Conservation (phyloP, 2,888 invertebrate species). For the Trissolcus brochymenae region DNA sequence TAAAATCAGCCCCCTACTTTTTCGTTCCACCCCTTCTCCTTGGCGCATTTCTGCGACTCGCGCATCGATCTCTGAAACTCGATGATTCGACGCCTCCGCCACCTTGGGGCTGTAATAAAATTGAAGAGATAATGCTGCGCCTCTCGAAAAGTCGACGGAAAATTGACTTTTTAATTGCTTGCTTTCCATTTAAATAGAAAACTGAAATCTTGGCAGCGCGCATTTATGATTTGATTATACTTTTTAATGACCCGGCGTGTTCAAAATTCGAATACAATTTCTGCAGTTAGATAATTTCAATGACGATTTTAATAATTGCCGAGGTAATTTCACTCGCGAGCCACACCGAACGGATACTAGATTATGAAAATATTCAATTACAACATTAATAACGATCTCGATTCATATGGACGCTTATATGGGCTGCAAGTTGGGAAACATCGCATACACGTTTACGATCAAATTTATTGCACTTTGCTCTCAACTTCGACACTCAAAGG, state of each 20-base stretch:
- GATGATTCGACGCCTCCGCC: conserved; percentile 46
- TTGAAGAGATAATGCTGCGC: conserved; percentile 49
- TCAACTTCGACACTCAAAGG: conserved; percentile 48
- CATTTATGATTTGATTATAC: conserved; percentile 39
- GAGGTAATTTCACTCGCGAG: conserved; percentile 27
- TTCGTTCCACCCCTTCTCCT: conserved; percentile 52
- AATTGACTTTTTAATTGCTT: conserved; percentile 53
- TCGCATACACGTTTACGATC: conserved; percentile 46
- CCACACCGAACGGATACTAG: conserved; percentile 32
- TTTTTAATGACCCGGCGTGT: conserved; percentile 14
- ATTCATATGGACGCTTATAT: conserved; percentile 39
- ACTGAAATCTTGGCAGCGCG: conserved; percentile 42
- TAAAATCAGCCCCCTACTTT: conserved; percentile 72
- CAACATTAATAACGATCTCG: conserved; percentile 50
- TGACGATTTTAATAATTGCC: conserved; percentile 34
- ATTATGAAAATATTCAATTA: conserved; percentile 56
- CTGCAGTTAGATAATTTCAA: conserved; percentile 16
- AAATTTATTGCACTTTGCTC: conserved; percentile 48
- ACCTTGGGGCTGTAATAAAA: conserved; percentile 50
- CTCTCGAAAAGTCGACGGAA: conserved; percentile 40
- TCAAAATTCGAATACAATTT: no score
- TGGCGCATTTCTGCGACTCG: conserved; percentile 48
- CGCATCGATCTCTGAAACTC: conserved; percentile 49
- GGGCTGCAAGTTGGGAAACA: conserved; percentile 40
- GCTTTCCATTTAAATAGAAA: conserved; percentile 55